Base-by-base conservation (phyloP, 1,140 invertebrate species). In the Paraescarpia echinospica region DNA sequence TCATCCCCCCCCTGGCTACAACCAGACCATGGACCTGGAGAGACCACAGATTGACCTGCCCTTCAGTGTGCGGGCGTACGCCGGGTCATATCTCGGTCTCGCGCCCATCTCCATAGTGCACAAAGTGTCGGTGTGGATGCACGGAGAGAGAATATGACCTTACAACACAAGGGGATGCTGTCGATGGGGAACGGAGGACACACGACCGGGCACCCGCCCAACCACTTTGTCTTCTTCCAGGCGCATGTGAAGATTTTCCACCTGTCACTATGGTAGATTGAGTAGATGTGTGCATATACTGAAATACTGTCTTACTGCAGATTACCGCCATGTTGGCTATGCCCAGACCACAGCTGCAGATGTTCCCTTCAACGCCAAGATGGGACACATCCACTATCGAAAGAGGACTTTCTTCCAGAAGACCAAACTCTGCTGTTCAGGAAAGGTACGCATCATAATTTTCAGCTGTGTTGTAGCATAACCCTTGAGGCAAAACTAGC, bases 21-120 rank as follows among this genome's bases (percentile, higher is more conserved):
- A 94, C 48, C 95, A 95, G 90, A 92, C 93, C 18, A 94, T 95
- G 94, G 94, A 95, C 89, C 92, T 95, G 9, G 89, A 94, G 8
- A 93, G 95, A 93, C 90, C 92, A 8, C 94, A 95, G 91, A 95
- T 95, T 92, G 95, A 95, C 92, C 93, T 95, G 6, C 95, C 95
- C 27, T 95, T 95, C 91, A 95, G 92, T 92, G 94, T 94, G 5
- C 89, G 94, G 89, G 95, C 94, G 22, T 95, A 95, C 91, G n/a
- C 91, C 77, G 94, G 94, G 4, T 94, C 92, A 31, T 95, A 94
- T 90, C 89, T 95, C 12, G 95, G 94, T 33, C 93, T 95, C 5
- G 95, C 94, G 18, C 94, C 94, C 8, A 89, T 94, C 9, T 94
- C 95, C 33, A 94, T 94, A 91, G 92, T 95, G 27, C 94, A 95